phyloP scores from a whole-genome alignment of 2,888 invertebrate species.

The Piscicola geometra region DNA sequence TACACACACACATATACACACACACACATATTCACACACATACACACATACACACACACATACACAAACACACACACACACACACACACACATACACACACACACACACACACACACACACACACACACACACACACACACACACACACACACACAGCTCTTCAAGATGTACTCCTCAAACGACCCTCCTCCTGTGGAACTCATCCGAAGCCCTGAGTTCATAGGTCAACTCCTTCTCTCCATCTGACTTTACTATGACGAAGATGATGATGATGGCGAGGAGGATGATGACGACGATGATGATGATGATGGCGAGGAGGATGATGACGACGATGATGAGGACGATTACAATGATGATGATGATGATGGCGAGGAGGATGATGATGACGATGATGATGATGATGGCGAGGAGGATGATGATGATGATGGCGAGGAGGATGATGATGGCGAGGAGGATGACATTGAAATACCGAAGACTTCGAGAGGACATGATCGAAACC shows the following conservation, averaged over 20 bases:
- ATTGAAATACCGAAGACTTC: no score
- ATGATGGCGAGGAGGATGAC: slow-evolving; percentile 32
- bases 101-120: background rate
- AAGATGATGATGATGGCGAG: no score
- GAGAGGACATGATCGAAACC: no score
- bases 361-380: slow-evolving; percentile 4
- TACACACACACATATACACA: no score
- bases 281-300: background rate
- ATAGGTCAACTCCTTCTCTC: no score
- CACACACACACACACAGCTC: slow-evolving; percentile 57
- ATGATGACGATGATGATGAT: slow-evolving; percentile 24
- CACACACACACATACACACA: slow-evolving; percentile 10
- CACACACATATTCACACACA: no score
- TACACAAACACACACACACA: background rate
- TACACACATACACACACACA: background rate
- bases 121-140: slow-evolving; percentile 3
- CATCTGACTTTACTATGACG: no score
- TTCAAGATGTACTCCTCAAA: slow-evolving; percentile 80
- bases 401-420: slow-evolving; percentile 27
- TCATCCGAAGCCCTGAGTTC: slow-evolving; percentile 88
- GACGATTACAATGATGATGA: no score
- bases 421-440: slow-evolving; percentile 32
- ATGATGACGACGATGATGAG: no score
- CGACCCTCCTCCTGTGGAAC: slow-evolving; percentile 89
- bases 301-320: background rate